Evolutionary conservation across 2,113 vertebrate species (phyloP), one percentile per base, ranked within the genome.

Genomic region (Microtus montanus): DNA sequence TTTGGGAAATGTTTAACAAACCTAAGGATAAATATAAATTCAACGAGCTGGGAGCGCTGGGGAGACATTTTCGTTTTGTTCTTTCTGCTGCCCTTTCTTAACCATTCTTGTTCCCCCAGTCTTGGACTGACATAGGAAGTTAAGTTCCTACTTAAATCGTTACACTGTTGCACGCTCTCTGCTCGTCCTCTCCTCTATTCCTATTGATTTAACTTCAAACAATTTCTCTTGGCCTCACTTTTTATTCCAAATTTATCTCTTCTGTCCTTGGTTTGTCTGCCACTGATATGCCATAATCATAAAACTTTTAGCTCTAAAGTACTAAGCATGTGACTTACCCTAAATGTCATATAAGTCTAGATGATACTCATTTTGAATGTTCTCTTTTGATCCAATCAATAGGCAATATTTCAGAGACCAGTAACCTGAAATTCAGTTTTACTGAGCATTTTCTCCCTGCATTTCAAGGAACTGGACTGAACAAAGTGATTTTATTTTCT

Each of bases 281-380:
- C 79, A 88, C 63, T 33, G 38, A n/a, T 68, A 95, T 85, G 95
- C 77, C 86, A n/a, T 17, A 87, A 82, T 64, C 91, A 90, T 94
- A 90, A 95, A 95, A 94, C 4, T 63, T 73, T 94, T 85, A 70
- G 24, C 90, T 54, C 15, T 66, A 74, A 96, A 80, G 12, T 88
- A 86, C 75, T 77, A 92, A 89, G 35, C 64, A 95, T 71, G 94
- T 73, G 47, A 73, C 86, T 89, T 88, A 54, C 58, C 90, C 92
- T 95, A 80, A 97, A 93, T 95, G 95, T 80, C 92, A 15, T 35
- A 79, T 95, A 95, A 95, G n/a, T 33, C 12, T 58, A 22, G 22
- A 87, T 66, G 30, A 70, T 35, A 92, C 68, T 96, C 87, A 93
- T 94, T 96, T 91, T 79, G 47, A 90, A 84, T 78, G 30, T 79